Evolutionary conservation across 2,113 vertebrate species (phyloP), one percentile per base, ranked within the genome.

Genomic region (Pterocles gutturalis): DNA sequence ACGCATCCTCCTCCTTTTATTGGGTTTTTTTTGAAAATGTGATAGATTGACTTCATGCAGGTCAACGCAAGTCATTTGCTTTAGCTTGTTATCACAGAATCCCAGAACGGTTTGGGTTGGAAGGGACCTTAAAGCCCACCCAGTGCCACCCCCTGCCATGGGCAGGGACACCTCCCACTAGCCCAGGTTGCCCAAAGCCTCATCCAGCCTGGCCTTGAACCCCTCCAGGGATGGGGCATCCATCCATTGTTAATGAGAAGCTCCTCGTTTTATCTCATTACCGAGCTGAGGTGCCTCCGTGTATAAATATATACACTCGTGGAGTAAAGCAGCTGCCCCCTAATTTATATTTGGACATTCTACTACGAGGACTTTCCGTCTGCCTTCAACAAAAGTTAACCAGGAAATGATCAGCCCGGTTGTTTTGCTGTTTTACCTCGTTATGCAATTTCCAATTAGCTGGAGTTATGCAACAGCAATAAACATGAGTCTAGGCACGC

Each of bases 401-500:
- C 7, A 55, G 71, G 76, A 34, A 55, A 9, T 8, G 29, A 21
- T 14, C 80, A 41, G 66, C 62, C 33, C 10, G 0, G 29, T 41
- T 65, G 79, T 69, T 71, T 33, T 49, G 90, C 78, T 72, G 49
- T 61, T 80, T 83, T 19, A 64, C 83, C 64, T 92, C 8, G 2
- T 92, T 87, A 91, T 17, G 76, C 76, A 65, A 73, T 65, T 89
- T 26, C 87, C 83, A 95, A 61, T 89, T 77, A 87, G 87, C 41
- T 16, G 19, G 71, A 72, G 83, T 86, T 86, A 77, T 6, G 13
- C 79, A 61, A 73, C 24, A 82, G 75, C 85, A 41, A 64, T 7
- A 72, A 83, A 53, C 83, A 17, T 3, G 1, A 28, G 64, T 8
- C 80, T 57, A 31, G 65, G 73, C 93, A 58, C 9, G 57, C 71